Evolutionary conservation across 2,797 vertebrate species (phyloP), one percentile per base, ranked within the genome.

Genomic region (Orestias chungarensis): DNA sequence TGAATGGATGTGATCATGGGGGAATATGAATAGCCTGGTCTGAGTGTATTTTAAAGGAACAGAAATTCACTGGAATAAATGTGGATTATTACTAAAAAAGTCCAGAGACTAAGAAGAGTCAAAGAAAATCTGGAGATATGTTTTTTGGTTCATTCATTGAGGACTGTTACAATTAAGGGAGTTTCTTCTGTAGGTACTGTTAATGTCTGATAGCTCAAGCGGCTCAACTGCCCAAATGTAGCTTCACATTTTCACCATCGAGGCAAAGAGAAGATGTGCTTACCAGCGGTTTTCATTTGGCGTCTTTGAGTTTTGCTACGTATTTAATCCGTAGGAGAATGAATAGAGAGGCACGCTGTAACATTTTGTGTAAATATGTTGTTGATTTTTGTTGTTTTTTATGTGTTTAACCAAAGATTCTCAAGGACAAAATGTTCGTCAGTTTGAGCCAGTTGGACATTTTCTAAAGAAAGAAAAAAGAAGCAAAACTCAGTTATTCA

Each of bases 351-450:
- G 23, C 8, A 8, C 76, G 52, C 76, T 55, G 84, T 71, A 82
- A 74, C 82, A 74, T 74, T 66, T 71, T 73, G 43, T 92, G 90
- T 91, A 92, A 84, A 90, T 92, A 91, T 74, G 81, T 50, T 27
- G 70, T 81, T 52, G 18, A 49, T 23, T 52, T 54, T 14, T 54
- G 10, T 14, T 54, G 10, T 27, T 54, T 54, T 54, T 54, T 54
- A 38, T 52, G 25, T 85, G 91, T 64, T 40, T 23, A 25, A 81
- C 86, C 86, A 88, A 88, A 89, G 74, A 91, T 74, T 82, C 70
- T 77, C 79, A 76, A 79, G 42, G 52, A 86, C 61, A 76, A 73
- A 43, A 73, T 3, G 68, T 86, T 82, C 80, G 74, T 81, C 80
- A 76, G 64, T 68, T 70, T 65, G 44, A 85, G 80, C 64, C 68